Evolutionary conservation across 2,888 invertebrate genomes (phyloP), one percentile per base, ranked within the genome.

Genomic region (Leistus spinibarbis): DNA sequence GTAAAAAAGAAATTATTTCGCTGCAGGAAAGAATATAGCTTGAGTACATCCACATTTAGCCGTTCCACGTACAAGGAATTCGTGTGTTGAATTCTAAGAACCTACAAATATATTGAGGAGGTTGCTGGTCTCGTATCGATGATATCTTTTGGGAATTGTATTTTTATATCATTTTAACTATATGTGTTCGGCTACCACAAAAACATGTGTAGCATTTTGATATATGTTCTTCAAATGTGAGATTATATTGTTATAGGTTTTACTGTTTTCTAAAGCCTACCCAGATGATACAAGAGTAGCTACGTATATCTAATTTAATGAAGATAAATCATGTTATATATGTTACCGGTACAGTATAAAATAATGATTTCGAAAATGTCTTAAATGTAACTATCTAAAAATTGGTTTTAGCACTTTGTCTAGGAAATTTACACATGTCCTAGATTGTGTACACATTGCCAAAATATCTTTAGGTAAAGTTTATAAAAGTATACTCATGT

Each of bases 81-180:
- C 13, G 60, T 60, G 60, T 1, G 60, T 19, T 60, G 60, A 60
- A 60, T 60, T 20, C 9, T 22, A 19, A 60, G 17, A 16, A 54
- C 17, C n/a, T 54, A 60, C 60, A 60, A 20, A 60, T 60, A 60
- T 20, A 60, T 20, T 40, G 7, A 40, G 40, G 40, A 10, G 40
- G 40, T 40, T 40, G 40, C 40, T 40, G 40, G 40, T 40, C 60
- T 19, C 17, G 17, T 60, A 60, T 60, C 17, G 19, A 19, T 60
- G 60, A 19, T 60, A 60, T 60, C 60, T 60, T 60, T 19, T 19
- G 60, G 60, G 60, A 60, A 60, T 20, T 60, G 19, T 60, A 60
- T 60, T 60, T 60, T 60, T 60, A 60, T 60, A 19, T 60, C 22
- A 19, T 60, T 60, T 60, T 20, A 60, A 60, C 60, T 60, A 40